phyloP scores from a whole-genome alignment of 2,113 vertebrate genomes.

The Pipra filicauda region DNA sequence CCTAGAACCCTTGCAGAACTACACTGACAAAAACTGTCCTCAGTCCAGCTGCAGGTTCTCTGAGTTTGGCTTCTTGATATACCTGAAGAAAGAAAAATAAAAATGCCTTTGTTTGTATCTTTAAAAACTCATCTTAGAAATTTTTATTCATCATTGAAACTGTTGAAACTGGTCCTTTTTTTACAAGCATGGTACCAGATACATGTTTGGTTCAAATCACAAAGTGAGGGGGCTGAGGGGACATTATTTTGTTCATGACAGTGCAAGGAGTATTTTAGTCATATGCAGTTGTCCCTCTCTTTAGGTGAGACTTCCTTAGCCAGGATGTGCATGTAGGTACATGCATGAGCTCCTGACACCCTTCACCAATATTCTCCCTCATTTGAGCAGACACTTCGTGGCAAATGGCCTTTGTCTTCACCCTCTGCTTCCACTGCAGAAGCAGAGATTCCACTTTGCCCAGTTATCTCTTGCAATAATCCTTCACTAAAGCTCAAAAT shows the following conservation, averaged over 20 bases:
- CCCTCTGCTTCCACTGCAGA: not conserved
- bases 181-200: not conserved
- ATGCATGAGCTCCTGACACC: not conserved
- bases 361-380: not conserved
- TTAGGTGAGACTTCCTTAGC: not conserved
- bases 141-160: not conserved
- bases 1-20: not conserved
- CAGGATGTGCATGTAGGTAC: fast-evolving
- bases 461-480: not conserved
- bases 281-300: not conserved
- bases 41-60: not conserved
- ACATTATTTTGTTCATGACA: not conserved
- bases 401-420: not conserved
- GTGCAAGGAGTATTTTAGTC: not conserved
- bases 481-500: not conserved
- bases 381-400: not conserved
- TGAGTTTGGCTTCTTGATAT: not conserved
- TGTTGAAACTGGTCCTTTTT: not conserved
- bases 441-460: not conserved
- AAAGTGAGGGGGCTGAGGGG: not conserved
- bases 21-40: not conserved
- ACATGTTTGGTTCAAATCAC: not conserved
- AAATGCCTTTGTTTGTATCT: not conserved
- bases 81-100: not conserved
- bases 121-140: not conserved